Evolutionary conservation across 2,797 vertebrate genomes (phyloP), one percentile per base, ranked within the genome.

Genomic region (Vultur gryphus): DNA sequence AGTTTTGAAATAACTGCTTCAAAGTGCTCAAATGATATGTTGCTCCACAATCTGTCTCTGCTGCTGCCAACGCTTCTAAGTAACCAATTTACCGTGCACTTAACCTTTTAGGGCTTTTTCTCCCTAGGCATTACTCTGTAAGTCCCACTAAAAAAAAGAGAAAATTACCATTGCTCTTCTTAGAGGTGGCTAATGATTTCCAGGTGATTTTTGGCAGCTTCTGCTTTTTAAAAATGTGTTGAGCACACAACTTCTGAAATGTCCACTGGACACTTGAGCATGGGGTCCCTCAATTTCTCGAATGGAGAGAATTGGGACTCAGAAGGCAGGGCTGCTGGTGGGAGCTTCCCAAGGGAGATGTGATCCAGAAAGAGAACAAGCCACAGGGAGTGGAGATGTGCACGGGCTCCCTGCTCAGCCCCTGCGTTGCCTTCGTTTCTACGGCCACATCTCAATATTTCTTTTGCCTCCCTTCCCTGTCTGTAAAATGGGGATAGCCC

Each of bases 1-100:
- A 96, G 92, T 90, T 97, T 82, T 64, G 78, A 89, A 96, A 83
- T 91, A 69, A 57, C 35, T 55, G 84, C 78, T 39, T 65, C 91
- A 18, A 71, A 95, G 69, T 33, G 49, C 79, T 89, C 81, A 66
- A 71, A 80, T 93, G 87, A 95, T 90, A 37, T 0, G 3, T 84
- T 92, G 73, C 71, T 87, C 75, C 28, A 14, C 81, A 54, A 33
- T 88, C 81, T 71, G 35, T 46, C 70, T 66, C 31, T 55, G 89
- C 89, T 13, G 49, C 89, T 90, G 93, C 79, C 79, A 67, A 16
- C 1, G 0, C 70, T 92, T 89, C 66, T 17, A 15, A 92, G 90
- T 37, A 90, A 78, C 89, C 84, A 41, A 52, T 94, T 96, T 88
- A 20, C 88, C 41, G 2, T 2, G n/a, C 1, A 15, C 28, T 72